Evolutionary conservation across 2,797 vertebrate genomes (phyloP).

Genomic region (Nasua narica): DNA sequence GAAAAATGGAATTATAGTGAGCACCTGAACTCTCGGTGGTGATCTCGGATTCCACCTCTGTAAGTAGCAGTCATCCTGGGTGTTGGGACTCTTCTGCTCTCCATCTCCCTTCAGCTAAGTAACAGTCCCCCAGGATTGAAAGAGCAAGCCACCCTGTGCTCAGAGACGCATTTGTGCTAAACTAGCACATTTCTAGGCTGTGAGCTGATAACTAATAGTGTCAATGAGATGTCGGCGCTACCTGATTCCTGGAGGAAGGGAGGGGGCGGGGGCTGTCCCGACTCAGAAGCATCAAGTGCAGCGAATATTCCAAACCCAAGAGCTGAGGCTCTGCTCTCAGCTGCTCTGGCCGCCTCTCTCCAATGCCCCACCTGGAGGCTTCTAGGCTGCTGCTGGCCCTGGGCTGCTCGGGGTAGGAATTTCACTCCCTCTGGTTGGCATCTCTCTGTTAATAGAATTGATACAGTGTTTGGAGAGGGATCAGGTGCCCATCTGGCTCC

Average conservation of each 20-base stretch:
- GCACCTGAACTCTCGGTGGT: background rate
- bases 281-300: background rate
- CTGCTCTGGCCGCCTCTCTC: background rate
- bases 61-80: background rate
- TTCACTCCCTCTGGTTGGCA: background rate
- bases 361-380: background rate
- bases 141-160: background rate
- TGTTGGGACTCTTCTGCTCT: fast-evolving
- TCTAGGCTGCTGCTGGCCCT: background rate
- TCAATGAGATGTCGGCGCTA: background rate
- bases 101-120: fast-evolving
- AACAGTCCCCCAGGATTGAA: background rate
- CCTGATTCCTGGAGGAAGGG: background rate
- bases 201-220: background rate
- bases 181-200: background rate
- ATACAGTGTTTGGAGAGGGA: background rate
- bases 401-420: fast-evolving
- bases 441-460: background rate
- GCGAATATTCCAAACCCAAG: fast-evolving
- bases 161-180: background rate
- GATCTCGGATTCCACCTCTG: background rate
- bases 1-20: background rate
- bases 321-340: background rate
- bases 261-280: background rate
- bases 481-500: background rate